These are phyloP conservation scores for Yoshiicerus persimilis DNA, from an alignment of 1,140 invertebrate species.

Conservation along the genomic window DNA sequence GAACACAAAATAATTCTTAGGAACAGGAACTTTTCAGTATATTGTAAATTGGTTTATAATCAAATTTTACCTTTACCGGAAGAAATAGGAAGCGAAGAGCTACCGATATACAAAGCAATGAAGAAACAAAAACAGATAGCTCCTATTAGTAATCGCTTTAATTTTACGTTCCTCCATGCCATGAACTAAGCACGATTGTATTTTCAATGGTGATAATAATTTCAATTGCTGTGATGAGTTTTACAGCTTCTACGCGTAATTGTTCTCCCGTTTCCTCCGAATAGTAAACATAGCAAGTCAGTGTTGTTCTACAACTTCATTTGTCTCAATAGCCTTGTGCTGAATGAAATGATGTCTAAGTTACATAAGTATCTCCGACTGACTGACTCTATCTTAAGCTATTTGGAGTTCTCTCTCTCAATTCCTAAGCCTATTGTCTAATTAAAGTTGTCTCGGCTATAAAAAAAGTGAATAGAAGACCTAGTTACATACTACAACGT, in stretches of 20 bases:
- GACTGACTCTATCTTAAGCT: not conserved
- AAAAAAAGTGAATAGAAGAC: not conserved
- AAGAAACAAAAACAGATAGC: conserved; percentile 30
- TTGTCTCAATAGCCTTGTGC: not conserved
- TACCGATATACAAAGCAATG: conserved; percentile 34
- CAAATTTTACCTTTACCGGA: not conserved
- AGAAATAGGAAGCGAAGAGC: not conserved
- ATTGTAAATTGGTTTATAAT: no score
- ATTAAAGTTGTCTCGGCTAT: not conserved
- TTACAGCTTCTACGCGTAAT: not conserved
- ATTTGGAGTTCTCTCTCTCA: not conserved
- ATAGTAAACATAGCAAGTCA: not conserved
- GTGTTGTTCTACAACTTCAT: not conserved
- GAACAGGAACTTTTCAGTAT: no score
- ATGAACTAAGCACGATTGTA: not conserved
- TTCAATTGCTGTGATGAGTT: not conserved
- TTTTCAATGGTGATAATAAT: not conserved
- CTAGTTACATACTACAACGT: not conserved
- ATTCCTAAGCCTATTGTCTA: not conserved
- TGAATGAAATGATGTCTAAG: not conserved
- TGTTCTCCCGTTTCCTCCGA: not conserved
- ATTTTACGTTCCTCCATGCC: conserved; percentile 35
- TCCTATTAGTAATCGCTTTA: conserved; percentile 16
- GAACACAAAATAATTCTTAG: not conserved
- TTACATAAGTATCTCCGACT: not conserved